Conservation (phyloP, 2,888 invertebrate genomes). For the Oscheius sp. region DNA sequence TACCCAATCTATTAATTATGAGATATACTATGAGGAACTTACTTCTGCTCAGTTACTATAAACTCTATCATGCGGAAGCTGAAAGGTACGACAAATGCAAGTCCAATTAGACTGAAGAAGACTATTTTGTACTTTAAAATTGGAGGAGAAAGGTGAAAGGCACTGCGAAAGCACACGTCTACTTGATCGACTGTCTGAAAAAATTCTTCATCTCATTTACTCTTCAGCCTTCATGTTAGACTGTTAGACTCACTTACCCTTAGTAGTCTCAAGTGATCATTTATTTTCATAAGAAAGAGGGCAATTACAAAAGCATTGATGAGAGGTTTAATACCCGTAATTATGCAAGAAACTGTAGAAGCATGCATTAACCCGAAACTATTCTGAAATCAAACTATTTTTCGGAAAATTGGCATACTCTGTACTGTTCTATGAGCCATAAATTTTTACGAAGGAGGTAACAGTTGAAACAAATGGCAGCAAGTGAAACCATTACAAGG, state of each 20-base stretch:
- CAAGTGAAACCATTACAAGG: constrained; percentile 41
- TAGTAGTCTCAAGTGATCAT: constrained; percentile 27
- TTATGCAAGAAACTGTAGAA: constrained; percentile 61
- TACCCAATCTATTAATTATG: constrained; percentile 26
- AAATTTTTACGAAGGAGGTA: constrained; percentile 55
- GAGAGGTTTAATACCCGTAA: constrained; percentile 64
- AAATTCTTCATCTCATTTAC: too few relatives aligned
- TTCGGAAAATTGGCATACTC: background rate
- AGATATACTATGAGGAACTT: background rate
- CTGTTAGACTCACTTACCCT: constrained; percentile 8
- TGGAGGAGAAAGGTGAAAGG: constrained; percentile 60
- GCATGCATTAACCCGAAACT: constrained; percentile 64
- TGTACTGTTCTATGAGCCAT: constrained; percentile 43
- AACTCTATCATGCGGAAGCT: constrained; percentile 50
- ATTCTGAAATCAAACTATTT: constrained; percentile 25
- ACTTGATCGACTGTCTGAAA: constrained; percentile 53
- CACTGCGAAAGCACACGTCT: constrained; percentile 61
- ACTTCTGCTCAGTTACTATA: constrained; percentile 41
- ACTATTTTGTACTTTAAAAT: constrained; percentile 47
- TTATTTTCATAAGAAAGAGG: constrained; percentile 47
- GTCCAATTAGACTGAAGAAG: constrained; percentile 45
- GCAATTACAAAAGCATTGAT: constrained; percentile 58
- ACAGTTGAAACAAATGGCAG: constrained; percentile 53
- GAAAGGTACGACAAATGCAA: constrained; percentile 52
- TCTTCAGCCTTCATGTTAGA: too few relatives aligned